These are phyloP conservation scores for Cotesia congregata DNA, from an alignment of 2,888 invertebrate species.

Conservation along the genomic window DNA sequence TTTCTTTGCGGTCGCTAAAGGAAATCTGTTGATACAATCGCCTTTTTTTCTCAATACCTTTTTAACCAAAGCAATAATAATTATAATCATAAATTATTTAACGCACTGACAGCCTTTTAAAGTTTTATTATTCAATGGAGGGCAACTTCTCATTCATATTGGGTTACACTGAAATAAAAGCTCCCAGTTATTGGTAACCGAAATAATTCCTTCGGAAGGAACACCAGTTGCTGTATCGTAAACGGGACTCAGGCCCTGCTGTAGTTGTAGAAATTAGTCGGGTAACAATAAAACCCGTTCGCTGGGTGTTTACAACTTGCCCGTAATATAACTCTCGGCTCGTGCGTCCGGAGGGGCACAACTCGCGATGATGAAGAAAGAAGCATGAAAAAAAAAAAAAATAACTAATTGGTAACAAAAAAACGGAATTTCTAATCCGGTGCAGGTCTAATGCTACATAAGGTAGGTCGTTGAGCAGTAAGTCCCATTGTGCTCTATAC, in stretches of 20 bases:
- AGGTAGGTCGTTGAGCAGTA: conserved; percentile 29
- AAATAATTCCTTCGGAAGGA: conserved; percentile 19
- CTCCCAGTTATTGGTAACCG: neutral
- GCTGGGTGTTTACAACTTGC: conserved; percentile 35
- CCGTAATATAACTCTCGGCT: conserved; percentile 36
- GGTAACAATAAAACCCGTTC: conserved; percentile 35
- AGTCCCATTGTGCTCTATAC: conserved; percentile 42
- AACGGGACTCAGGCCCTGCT: conserved; percentile 16
- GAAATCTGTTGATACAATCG: neutral
- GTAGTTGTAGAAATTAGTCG: conserved; percentile 27
- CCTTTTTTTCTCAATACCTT: neutral
- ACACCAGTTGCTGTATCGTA: conserved; percentile 37
- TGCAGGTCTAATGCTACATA: neutral
- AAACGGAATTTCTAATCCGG: neutral
- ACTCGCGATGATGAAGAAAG: neutral
- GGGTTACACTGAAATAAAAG: neutral
- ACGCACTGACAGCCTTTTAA: neutral
- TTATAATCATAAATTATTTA: neutral
- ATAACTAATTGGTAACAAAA: neutral
- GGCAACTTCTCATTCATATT: neutral
- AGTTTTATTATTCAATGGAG: neutral
- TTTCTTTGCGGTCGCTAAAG: neutral
- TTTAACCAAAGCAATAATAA: too few relatives aligned
- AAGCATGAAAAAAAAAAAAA: conserved; percentile 7
- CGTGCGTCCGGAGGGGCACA: conserved; percentile 20